Evolutionary conservation across 1,140 invertebrate genomes (phyloP).

Genomic region (Apis cerana): DNA sequence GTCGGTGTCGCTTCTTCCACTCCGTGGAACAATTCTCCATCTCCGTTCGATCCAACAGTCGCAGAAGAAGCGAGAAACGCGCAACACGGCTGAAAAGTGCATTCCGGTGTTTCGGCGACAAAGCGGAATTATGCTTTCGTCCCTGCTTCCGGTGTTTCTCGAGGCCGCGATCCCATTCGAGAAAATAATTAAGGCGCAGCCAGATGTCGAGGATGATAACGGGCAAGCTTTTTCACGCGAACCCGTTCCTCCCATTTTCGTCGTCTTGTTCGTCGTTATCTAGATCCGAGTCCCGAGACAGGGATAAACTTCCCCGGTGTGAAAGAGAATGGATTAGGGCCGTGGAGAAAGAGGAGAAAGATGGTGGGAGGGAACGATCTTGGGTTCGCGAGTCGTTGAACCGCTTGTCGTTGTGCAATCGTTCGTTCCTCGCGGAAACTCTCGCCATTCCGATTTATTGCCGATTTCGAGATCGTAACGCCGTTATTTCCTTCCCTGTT

Average conservation of each 20-base stretch:
- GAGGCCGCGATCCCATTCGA: conserved; percentile 66
- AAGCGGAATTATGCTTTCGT: conserved; percentile 55
- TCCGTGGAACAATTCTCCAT: too few relatives aligned
- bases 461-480: conserved; percentile 44
- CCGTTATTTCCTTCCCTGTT: neutral
- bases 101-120: conserved; percentile 71
- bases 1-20: too few relatives aligned
- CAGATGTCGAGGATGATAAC: conserved; percentile 44
- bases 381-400: conserved; percentile 32
- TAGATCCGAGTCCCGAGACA: conserved; percentile 31
- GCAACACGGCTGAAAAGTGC: conserved; percentile 57
- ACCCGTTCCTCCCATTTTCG: conserved; percentile 45
- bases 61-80: neutral
- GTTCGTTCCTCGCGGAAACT: conserved; percentile 33
- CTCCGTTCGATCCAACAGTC: neutral
- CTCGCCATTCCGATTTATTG: conserved; percentile 36
- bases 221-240: conserved; percentile 39
- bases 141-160: conserved; percentile 61
- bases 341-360: conserved; percentile 1
- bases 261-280: conserved; percentile 45
- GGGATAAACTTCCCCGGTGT: conserved; percentile 26
- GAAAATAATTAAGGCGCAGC: conserved; percentile 70
- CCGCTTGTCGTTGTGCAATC: conserved; percentile 25
- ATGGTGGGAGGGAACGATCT: neutral
- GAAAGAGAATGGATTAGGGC: conserved; percentile 29